Evolutionary conservation across 2,113 vertebrate genomes (phyloP).

Genomic region (Percopsis transmontana): DNA sequence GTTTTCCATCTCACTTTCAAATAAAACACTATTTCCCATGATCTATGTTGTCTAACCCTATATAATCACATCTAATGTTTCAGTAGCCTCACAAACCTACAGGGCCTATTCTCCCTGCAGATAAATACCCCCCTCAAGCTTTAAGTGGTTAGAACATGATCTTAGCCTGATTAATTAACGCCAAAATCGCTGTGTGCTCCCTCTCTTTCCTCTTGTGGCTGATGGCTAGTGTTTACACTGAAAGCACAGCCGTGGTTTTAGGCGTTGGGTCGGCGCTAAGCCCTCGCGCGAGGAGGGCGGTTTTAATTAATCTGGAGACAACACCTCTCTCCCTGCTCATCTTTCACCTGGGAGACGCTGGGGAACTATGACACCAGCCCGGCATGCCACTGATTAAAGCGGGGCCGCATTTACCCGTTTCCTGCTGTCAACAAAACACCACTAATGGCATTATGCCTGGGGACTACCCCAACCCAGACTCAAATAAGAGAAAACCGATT

Average conservation of each 20-base stretch:
- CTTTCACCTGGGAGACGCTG: conserved; percentile 85
- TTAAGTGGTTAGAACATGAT: conserved; percentile 73
- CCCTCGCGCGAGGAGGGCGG: conserved; percentile 63
- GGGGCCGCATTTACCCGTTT: conserved; percentile 81
- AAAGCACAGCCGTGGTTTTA: conserved; percentile 57
- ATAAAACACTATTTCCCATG: neutral
- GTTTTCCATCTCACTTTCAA: neutral
- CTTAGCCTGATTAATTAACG: conserved; percentile 75
- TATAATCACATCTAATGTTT: conserved; percentile 31
- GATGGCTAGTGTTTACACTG: conserved; percentile 71
- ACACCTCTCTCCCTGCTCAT: conserved; percentile 79
- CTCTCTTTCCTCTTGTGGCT: conserved; percentile 53
- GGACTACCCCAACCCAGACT: conserved; percentile 74
- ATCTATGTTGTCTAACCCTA: neutral
- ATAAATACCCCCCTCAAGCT: conserved; percentile 61
- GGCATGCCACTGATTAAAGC: conserved; percentile 84
- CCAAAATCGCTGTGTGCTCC: conserved; percentile 49
- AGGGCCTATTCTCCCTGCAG: conserved; percentile 51
- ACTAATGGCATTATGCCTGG: conserved; percentile 83
- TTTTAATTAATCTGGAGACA: conserved; percentile 81
- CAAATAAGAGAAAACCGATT: conserved; percentile 69
- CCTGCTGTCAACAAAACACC: conserved; percentile 84
- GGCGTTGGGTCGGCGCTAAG: conserved; percentile 40
- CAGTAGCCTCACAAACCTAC: conserved; percentile 38
- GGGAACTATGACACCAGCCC: conserved; percentile 81